Conservation (phyloP, 2,113 vertebrate species). For the Pygathrix nemaeus region DNA sequence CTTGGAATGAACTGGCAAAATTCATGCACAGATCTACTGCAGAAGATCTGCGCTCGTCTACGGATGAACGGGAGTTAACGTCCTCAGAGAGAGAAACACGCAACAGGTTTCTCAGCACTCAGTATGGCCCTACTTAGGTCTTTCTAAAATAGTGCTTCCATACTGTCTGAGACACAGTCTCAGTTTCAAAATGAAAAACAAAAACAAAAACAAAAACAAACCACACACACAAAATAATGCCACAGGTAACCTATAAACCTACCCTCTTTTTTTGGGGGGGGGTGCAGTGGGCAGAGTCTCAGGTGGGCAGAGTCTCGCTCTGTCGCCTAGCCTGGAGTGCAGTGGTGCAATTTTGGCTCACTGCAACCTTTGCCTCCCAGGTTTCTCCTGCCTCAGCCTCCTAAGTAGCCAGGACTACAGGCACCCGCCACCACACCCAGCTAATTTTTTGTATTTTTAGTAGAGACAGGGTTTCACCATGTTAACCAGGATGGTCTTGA, state of each 20-base stretch:
- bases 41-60: not conserved
- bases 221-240: not conserved
- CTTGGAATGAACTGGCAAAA: conserved; percentile 28
- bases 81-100: not conserved
- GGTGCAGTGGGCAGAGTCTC: no score
- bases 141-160: not conserved
- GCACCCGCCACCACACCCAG: no score
- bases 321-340: no score
- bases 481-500: no score
- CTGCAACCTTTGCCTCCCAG: no score
- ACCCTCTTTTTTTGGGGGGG: no score
- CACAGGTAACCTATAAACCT: not conserved
- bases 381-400: no score
- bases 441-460: no score
- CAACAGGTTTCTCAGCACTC: not conserved
- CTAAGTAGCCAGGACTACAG: no score
- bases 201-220: not conserved
- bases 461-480: no score
- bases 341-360: no score
- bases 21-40: not conserved
- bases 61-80: not conserved
- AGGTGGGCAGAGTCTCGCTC: no score
- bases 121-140: not conserved
- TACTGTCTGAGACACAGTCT: not conserved
- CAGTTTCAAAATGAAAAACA: conserved; percentile 23